These are phyloP conservation scores for Panagrolaimus sp. DNA, from an alignment of 1,140 invertebrate species.

Conservation along the genomic window DNA sequence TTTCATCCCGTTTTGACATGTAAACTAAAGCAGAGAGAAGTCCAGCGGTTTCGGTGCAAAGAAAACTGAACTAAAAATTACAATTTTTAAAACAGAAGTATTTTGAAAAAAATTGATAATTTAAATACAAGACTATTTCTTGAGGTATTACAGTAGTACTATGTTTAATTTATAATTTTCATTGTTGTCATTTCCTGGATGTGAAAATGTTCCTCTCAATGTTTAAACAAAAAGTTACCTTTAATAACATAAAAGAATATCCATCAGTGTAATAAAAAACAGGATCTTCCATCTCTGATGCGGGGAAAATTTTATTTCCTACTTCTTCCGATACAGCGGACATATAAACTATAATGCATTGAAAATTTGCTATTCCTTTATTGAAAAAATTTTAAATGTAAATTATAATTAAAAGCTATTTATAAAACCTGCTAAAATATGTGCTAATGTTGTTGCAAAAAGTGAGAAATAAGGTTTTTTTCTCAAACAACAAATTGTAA, in stretches of 20 bases:
- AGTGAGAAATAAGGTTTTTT: slow-evolving; percentile 48
- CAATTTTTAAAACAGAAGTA: neutral
- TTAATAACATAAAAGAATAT: slow-evolving; percentile 51
- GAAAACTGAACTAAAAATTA: slow-evolving; percentile 36
- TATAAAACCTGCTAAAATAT: slow-evolving; percentile 53
- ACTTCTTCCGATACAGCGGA: slow-evolving; percentile 56
- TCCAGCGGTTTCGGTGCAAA: slow-evolving; percentile 46
- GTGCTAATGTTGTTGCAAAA: slow-evolving; percentile 41
- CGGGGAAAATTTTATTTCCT: slow-evolving; percentile 54
- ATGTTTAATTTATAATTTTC: too few relatives aligned
- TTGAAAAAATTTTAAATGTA: neutral
- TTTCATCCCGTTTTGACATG: slow-evolving; percentile 47
- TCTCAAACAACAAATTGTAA: slow-evolving; percentile 36
- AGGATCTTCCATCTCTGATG: slow-evolving; percentile 55
- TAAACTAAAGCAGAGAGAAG: slow-evolving; percentile 37
- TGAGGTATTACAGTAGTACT: too few relatives aligned
- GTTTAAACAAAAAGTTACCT: slow-evolving; percentile 34
- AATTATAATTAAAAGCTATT: too few relatives aligned
- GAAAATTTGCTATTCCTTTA: slow-evolving; percentile 43
- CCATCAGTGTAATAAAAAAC: slow-evolving; percentile 56
- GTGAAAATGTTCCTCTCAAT: too few relatives aligned
- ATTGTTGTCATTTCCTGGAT: too few relatives aligned
- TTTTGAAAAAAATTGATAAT: neutral
- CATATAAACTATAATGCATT: slow-evolving; percentile 57
- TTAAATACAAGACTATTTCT: too few relatives aligned